Evolutionary conservation across 2,797 vertebrate species (phyloP).

Genomic region (Crenichthys baileyi): DNA sequence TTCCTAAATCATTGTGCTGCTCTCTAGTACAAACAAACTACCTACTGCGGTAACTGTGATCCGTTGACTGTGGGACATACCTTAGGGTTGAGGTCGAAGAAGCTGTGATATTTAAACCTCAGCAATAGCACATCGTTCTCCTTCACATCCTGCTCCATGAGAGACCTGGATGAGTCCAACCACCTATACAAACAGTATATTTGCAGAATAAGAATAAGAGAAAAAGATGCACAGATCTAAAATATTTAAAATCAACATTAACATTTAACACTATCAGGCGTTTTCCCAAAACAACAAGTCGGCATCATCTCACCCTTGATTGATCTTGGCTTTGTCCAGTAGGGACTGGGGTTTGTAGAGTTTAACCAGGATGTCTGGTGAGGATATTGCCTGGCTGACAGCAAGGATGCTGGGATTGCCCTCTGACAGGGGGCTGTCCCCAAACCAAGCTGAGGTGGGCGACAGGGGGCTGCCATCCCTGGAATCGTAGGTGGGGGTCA

Average conservation of each 20-base stretch:
- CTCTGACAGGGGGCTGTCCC: constrained; percentile 97
- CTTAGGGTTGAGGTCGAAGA: constrained; percentile 99
- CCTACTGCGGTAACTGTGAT: background rate
- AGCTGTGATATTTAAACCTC: constrained; percentile 99
- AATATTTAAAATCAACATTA: constrained; percentile 2
- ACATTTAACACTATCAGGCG: background rate
- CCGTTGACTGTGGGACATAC: constrained; percentile 68
- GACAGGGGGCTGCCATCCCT: constrained; percentile 97
- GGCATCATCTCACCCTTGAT: constrained; percentile 91
- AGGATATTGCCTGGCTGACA: constrained; percentile 95
- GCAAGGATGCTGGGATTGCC: constrained; percentile 98
- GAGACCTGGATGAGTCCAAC: constrained; percentile 97
- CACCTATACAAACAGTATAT: constrained; percentile 80
- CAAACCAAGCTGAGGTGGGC: constrained; percentile 97
- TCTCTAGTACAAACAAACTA: background rate
- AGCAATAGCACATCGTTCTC: constrained; percentile 97
- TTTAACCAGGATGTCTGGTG: constrained; percentile 94
- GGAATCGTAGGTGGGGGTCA: constrained; percentile 98
- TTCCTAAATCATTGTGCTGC: background rate
- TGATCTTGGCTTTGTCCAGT: constrained; percentile 98
- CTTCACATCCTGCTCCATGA: constrained; percentile 99
- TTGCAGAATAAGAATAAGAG: background rate
- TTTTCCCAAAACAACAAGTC: constrained; percentile 28
- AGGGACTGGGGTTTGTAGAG: constrained; percentile 98
- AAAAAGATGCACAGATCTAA: constrained; percentile 1